phyloP scores from a whole-genome alignment of 2,113 vertebrate genomes.

The Centrocercus urophasianus region DNA sequence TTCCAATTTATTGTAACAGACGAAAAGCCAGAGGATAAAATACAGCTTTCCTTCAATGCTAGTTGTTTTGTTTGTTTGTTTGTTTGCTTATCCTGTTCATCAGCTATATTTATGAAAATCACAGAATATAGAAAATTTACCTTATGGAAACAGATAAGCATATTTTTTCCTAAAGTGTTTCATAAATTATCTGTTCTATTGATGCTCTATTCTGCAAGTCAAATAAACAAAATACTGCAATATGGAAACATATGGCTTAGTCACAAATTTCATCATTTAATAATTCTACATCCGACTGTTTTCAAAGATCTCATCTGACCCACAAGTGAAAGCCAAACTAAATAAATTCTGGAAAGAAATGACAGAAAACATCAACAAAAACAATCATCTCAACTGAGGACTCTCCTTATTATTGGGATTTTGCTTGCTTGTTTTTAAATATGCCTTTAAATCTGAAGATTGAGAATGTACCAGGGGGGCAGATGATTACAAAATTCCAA shows the following conservation, averaged over 20 bases:
- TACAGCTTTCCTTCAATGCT: neutral
- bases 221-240: neutral
- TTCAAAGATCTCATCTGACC: neutral
- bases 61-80: neutral
- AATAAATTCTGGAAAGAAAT: neutral
- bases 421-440: neutral
- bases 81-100: neutral
- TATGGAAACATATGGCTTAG: rapidly evolving
- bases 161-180: neutral
- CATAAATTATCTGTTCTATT: neutral
- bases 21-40: neutral
- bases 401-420: no score
- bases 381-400: no score
- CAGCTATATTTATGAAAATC: neutral
- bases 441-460: neutral
- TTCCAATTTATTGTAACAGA: neutral
- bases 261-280: neutral
- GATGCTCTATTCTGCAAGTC: neutral
- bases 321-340: rapidly evolving
- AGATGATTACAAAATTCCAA: neutral
- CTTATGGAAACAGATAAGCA: neutral
- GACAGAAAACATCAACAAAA: neutral
- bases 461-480: neutral
- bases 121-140: neutral
- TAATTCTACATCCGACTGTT: neutral